Base-by-base conservation (phyloP, 1,140 invertebrate species). In the Habropoda laboriosa region DNA sequence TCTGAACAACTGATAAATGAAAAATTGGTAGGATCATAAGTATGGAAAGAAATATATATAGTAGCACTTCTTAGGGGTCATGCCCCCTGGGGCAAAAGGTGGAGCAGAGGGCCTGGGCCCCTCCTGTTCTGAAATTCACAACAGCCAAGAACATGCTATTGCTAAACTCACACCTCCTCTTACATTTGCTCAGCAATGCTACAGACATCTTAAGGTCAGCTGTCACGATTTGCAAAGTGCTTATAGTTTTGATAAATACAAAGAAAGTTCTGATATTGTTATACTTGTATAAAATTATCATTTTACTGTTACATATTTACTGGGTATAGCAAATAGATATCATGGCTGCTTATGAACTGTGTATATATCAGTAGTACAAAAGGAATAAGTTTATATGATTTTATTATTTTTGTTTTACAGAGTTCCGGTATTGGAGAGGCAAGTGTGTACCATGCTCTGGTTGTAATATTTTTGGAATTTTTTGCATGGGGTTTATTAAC, bases 391-490 rank as follows among this genome's bases (percentile, higher is more conserved):
- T 45, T 71, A 61, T 64, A 38, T 63, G 21, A n/a, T 79, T 64
- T 70, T 71, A 61, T 79, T 81, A 85, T 87, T 86, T 81, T 89
- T 91, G 83, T 87, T 83, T 95, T 94, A 68, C 93, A 96, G 95
- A 95, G 94, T 89, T 98, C 97, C 83, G 97, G 97, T 82, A 96
- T 98, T 89, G 97, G 97, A 81, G 97, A 98, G 90, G 97, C 99
- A 68, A 98, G 97, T 90, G 96, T 99, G 51, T 98, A 99, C 93
- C 99, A 99, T 96, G 99, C 99, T 60, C 94, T 99, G 90, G 96
- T 99, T 87, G 98, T 99, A 86, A 99, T 99, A 93, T 99, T 99
- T 94, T 94, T 99, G 92, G 99, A 99, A 94, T 99, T 99, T 94
- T 99, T 99, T 94, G 97, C 99, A 74, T 99, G 99, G 99, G 99